phyloP scores from a whole-genome alignment of 1,140 invertebrate genomes.

The Pseudoatta argentina region DNA sequence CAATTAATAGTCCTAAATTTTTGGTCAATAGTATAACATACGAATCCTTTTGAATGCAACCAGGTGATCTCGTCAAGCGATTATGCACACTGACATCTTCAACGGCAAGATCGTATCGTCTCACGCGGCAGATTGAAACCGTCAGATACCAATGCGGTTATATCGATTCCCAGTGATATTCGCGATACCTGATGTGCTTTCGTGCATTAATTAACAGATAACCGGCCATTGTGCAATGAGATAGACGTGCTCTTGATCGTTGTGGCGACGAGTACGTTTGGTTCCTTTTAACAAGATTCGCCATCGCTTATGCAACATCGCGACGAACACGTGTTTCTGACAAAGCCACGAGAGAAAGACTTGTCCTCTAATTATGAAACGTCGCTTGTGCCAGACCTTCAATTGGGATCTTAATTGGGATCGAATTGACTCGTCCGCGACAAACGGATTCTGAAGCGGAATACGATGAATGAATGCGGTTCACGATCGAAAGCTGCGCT shows the following conservation, averaged over 20 bases:
- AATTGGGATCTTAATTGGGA: constrained; percentile 60
- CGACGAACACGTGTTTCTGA: neutral
- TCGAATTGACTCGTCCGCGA: constrained; percentile 9
- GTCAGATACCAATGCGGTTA: neutral
- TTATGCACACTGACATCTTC: neutral
- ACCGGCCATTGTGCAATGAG: neutral
- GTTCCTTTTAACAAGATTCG: constrained; percentile 38
- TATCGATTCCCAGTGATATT: constrained; percentile 1
- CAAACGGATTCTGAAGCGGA: constrained; percentile 21
- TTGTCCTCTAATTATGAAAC: constrained; percentile 61
- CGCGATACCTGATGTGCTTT: neutral
- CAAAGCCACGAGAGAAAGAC: constrained; percentile 39
- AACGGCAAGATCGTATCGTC: neutral
- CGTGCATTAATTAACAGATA: constrained; percentile 33
- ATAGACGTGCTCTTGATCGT: neutral
- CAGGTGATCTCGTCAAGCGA: neutral
- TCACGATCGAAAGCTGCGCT: neutral
- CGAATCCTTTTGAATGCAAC: neutral
- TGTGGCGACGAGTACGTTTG: neutral
- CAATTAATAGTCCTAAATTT: neutral
- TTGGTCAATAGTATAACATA: neutral
- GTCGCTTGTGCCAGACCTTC: constrained; percentile 35
- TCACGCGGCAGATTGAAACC: neutral
- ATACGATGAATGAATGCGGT: neutral
- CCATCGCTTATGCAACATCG: neutral